Evolutionary conservation across 2,888 invertebrate species (phyloP).

Genomic region (Leucophora obtusa): DNA sequence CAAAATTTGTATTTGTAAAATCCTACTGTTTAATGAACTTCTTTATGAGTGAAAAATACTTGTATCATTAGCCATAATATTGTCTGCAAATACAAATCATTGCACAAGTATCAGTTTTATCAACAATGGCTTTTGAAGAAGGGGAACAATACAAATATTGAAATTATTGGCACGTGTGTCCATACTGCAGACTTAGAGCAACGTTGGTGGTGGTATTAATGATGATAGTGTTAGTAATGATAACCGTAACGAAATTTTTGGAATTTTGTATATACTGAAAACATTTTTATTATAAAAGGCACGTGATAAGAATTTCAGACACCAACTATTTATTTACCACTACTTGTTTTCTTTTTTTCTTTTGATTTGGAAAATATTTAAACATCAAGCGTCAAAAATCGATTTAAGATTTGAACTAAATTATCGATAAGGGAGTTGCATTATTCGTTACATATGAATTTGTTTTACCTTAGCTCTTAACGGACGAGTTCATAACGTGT

Average conservation of each 20-base stretch:
- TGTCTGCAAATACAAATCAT: slow-evolving; percentile 32
- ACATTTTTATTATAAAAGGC: slow-evolving; percentile 32
- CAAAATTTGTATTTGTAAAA: not conserved
- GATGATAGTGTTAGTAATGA: slow-evolving; percentile 15
- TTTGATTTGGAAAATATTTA: slow-evolving; percentile 23
- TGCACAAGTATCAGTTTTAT: slow-evolving; percentile 29
- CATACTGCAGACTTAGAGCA: slow-evolving; percentile 24
- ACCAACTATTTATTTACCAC: slow-evolving; percentile 16
- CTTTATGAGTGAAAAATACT: not conserved
- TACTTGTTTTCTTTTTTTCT: slow-evolving; percentile 3
- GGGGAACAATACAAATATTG: slow-evolving; percentile 40
- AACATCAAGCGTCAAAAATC: slow-evolving; percentile 56
- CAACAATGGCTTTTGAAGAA: slow-evolving; percentile 28
- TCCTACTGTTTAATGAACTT: slow-evolving; percentile 10
- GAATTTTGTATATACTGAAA: slow-evolving; percentile 7
- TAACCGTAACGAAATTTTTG: slow-evolving; percentile 31
- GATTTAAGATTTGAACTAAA: slow-evolving; percentile 54
- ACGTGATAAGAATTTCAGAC: slow-evolving; percentile 57
- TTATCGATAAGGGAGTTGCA: slow-evolving; percentile 56
- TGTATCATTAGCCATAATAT: slow-evolving; percentile 12
- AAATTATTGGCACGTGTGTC: slow-evolving; percentile 52
- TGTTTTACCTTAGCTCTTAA: slow-evolving; percentile 20
- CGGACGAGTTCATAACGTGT: not conserved
- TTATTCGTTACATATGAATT: slow-evolving; percentile 48
- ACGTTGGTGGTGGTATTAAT: not conserved